Percentiles rank a stretch among this genome's conserved stretches.
Conservation (phyloP, 2,113 vertebrate genomes). For the Pogonocichla stellata region DNA sequence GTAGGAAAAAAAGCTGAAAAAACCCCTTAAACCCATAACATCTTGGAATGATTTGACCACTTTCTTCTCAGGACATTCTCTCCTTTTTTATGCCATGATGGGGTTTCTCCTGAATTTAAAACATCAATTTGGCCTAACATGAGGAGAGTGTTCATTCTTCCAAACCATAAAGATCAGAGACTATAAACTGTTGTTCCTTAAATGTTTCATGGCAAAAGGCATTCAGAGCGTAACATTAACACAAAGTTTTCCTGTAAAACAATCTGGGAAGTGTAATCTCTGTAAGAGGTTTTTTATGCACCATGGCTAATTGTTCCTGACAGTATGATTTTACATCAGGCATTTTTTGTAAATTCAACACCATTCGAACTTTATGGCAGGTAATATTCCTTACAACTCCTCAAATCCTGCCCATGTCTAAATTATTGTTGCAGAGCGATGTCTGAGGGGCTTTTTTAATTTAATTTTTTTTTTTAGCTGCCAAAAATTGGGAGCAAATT, state of each 20-base stretch:
- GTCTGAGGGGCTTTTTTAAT: neutral
- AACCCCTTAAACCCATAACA: slow-evolving; percentile 50
- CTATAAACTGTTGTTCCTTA: slow-evolving; percentile 67
- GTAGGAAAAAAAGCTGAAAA: slow-evolving; percentile 31
- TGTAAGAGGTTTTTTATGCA: slow-evolving; percentile 61
- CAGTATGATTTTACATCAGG: slow-evolving; percentile 56
- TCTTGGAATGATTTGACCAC: slow-evolving; percentile 70
- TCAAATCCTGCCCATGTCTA: slow-evolving; percentile 15
- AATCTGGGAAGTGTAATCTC: slow-evolving; percentile 63
- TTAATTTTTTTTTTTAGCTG: neutral
- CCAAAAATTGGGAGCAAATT: neutral
- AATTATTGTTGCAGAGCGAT: slow-evolving; percentile 12
- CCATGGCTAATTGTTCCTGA: slow-evolving; percentile 66
- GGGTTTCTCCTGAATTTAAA: slow-evolving; percentile 59
- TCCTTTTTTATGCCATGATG: slow-evolving; percentile 38
- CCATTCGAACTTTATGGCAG: slow-evolving; percentile 42
- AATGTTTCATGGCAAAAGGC: slow-evolving; percentile 63
- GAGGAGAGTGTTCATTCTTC: slow-evolving; percentile 27
- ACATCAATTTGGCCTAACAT: slow-evolving; percentile 43
- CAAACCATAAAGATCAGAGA: slow-evolving; percentile 71
- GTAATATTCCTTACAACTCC: slow-evolving; percentile 37
- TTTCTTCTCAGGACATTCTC: slow-evolving; percentile 56
- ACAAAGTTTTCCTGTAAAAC: slow-evolving; percentile 67
- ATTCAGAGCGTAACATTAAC: slow-evolving; percentile 68
- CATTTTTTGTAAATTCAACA: slow-evolving; percentile 34